Conservation (phyloP, 2,797 vertebrate species). For the Spondyliosoma cantharus region DNA sequence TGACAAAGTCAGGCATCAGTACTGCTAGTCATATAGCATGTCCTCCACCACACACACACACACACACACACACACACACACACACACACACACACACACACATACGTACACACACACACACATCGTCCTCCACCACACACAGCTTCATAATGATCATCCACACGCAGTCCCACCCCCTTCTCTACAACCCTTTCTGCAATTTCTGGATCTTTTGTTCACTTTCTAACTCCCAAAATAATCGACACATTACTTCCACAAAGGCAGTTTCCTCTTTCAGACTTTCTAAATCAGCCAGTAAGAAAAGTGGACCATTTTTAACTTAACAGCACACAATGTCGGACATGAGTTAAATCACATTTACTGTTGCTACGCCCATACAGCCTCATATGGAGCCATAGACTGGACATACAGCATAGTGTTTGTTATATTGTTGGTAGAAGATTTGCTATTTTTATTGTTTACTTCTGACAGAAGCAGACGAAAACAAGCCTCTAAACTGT, state of each 20-base stretch:
- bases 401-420: neutral
- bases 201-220: slow-evolving; percentile 52
- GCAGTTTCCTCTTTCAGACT: slow-evolving; percentile 24
- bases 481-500: neutral
- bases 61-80: slow-evolving; percentile 33
- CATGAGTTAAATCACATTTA: neutral
- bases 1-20: too few species aligned
- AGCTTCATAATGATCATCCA: slow-evolving; percentile 54
- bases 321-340: neutral
- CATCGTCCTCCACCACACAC: slow-evolving; percentile 46
- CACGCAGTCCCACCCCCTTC: slow-evolving; percentile 39
- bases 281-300: slow-evolving; percentile 9
- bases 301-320: neutral
- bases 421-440: neutral
- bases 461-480: too few species aligned
- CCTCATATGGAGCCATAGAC: neutral
- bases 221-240: slow-evolving; percentile 54
- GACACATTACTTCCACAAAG: slow-evolving; percentile 34
- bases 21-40: too few species aligned
- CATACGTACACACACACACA: slow-evolving; percentile 38
- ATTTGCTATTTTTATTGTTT: neutral
- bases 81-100: slow-evolving; percentile 43
- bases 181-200: slow-evolving; percentile 40
- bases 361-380: neutral
- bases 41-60: slow-evolving; percentile 42